phyloP scores from a whole-genome alignment of 2,888 invertebrate species.

The Digitonthophagus gazella region DNA sequence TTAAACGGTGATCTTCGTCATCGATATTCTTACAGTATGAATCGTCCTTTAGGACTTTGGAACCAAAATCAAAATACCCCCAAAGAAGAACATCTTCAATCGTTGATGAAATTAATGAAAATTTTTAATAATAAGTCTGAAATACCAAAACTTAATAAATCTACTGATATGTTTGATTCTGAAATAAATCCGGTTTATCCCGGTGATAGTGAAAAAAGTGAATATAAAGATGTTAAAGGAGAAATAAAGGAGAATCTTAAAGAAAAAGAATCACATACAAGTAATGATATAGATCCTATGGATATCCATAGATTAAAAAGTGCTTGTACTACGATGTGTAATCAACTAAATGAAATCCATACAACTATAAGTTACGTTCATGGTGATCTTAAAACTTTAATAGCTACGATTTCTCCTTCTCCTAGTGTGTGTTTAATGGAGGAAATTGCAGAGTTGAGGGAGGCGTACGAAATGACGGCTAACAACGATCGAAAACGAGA shows the following conservation, averaged over 20 bases:
- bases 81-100: constrained; percentile 1
- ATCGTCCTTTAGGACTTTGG: neutral
- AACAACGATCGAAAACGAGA: constrained; percentile 7
- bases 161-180: neutral
- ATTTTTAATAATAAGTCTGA: neutral
- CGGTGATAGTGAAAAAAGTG: neutral
- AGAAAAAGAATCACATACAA: neutral
- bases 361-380: constrained; percentile 5
- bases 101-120: constrained; percentile 5
- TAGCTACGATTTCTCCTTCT: neutral
- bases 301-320: constrained; percentile 3
- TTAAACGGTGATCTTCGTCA: neutral
- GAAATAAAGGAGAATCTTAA: neutral
- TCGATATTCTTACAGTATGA: neutral
- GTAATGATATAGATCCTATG: neutral
- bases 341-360: constrained; percentile 8
- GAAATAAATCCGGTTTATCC: too few relatives aligned
- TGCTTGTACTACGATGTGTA: constrained; percentile 3
- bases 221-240: neutral
- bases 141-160: neutral
- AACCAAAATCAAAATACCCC: neutral
- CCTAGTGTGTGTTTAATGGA: constrained; percentile 7
- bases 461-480: constrained; percentile 1
- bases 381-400: constrained; percentile 4
- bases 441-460: neutral